Conservation (phyloP, 2,797 vertebrate species). For the Myiotriccus ornatus region DNA sequence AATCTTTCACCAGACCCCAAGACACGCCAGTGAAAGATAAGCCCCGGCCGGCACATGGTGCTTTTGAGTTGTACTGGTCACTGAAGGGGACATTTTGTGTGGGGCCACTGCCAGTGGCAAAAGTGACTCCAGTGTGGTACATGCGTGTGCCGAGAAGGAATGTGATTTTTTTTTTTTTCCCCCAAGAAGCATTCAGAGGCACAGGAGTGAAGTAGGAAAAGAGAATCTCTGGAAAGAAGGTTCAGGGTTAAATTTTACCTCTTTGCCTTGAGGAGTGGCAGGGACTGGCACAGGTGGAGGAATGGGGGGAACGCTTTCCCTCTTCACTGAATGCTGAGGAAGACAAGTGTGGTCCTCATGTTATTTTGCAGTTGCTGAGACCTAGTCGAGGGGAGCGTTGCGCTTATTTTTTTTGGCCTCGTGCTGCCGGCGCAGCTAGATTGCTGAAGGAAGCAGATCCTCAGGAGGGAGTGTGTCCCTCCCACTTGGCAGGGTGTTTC, state of each 20-base stretch:
- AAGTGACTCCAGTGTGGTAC: neutral
- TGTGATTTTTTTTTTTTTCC: neutral
- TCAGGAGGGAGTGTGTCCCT: neutral
- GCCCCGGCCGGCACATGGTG: accelerated
- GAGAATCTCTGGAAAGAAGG: neutral
- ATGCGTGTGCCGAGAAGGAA: accelerated
- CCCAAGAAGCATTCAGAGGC: neutral
- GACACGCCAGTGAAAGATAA: accelerated
- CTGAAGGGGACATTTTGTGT: neutral
- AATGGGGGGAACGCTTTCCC: accelerated
- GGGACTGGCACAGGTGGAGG: neutral
- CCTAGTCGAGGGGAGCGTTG: accelerated
- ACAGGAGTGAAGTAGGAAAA: accelerated
- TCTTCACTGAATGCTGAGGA: accelerated
- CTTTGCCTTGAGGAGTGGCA: neutral
- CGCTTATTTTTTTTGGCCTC: neutral
- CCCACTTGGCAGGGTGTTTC: neutral
- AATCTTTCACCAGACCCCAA: neutral
- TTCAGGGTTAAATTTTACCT: neutral
- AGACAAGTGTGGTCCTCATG: neutral
- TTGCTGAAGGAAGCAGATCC: constrained; percentile 3
- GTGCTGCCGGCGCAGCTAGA: neutral
- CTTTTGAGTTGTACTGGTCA: neutral
- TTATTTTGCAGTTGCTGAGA: neutral
- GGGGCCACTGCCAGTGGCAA: neutral